Base-by-base conservation (phyloP, 2,113 vertebrate species). In the Eolophus roseicapilla region DNA sequence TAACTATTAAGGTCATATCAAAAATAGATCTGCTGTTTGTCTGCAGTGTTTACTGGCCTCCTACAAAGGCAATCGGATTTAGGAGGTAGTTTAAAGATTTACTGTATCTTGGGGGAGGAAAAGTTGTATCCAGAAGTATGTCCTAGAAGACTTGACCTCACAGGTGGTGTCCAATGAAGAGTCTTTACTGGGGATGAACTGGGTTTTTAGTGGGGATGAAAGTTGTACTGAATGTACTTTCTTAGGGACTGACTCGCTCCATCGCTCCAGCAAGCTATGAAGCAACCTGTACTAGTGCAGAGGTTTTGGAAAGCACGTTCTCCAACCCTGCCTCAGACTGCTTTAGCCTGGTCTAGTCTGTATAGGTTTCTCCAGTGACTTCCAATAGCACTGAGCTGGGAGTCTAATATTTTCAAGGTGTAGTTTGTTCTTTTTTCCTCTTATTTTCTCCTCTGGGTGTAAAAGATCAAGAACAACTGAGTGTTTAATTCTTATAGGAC, bases 1-100 rank as follows among this genome's bases (percentile, higher is more conserved):
- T 84, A 84, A 84, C 79, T 90, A 59, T 53, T 88, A 76, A 81
- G 90, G 80, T 86, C 77, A 24, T 84, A 84, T 88, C 62, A 81
- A 85, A 93, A 91, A 86, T 69, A 88, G 70, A 87, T 91, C 53
- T 67, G 41, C 71, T 82, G 0, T 86, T 73, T 84, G 64, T n/a
- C 62, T 52, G 31, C 4, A 1, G 65, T 12, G 64, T 52, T 96
- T 64, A 68, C 44, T 43, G 63, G 43, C 47, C 68, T 70, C 50
- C 31, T 78, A 5, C 33, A 47, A 41, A 88, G 59, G 55, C 57
- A 83, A 3, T 76, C 0, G 2, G 77, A 71, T 73, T 82, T 91
- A 43, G 50, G 55, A 14, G 70, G 62, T 50, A 8, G 3, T 88
- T 88, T 78, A 83, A 86, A 79, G 73, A 33, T 52, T 60, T 59